Evolutionary conservation across 2,113 vertebrate species (phyloP), one percentile per base, ranked within the genome.

Genomic region (Peromyscus californicus): DNA sequence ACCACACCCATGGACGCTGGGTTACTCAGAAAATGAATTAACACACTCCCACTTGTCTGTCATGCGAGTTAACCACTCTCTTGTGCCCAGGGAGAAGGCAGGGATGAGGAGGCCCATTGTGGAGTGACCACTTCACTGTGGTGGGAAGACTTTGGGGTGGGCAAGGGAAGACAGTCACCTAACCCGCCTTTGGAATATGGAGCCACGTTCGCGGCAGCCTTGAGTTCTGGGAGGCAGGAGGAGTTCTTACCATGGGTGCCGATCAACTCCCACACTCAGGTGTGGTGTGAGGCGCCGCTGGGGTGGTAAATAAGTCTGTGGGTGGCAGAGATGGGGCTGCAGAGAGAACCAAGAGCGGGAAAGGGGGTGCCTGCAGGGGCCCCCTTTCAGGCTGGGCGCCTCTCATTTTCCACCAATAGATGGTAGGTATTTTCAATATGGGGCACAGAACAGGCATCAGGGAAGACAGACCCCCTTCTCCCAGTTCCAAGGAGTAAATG

Each of bases 151-250:
- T 69, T 9, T 15, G 19, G 4, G 33, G 0, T 0, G 15, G 33
- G 6, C 17, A 7, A 63, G 17, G 69, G 8, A 42, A 15, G 10
- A 3, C 0, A 31, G 16, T 39, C 63, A 19, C 15, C n/a, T 13
- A 59, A 3, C 15, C 13, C 9, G 7, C 16, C 78, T 13, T 0
- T 8, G 22, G 10, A 6, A 3, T 0, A 1, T 5, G 5, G 13
- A 21, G 19, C 2, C 31, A 3, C 69, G 21, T 6, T 7, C 2
- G 42, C 9, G 42, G 67, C 12, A 42, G 10, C 75, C 69, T 15
- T 16, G 16, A 76, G 6, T 61, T 70, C 83, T n/a, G 11, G 7
- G 72, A 33, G 76, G 33, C 54, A 59, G 22, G 22, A 59, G 12
- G 22, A n/a, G 51, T 7, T 22, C 36, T 42, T 42, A n/a, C 12